Evolutionary conservation across 2,888 invertebrate genomes (phyloP), one percentile per base, ranked within the genome.

Genomic region (Girardia tigrina): DNA sequence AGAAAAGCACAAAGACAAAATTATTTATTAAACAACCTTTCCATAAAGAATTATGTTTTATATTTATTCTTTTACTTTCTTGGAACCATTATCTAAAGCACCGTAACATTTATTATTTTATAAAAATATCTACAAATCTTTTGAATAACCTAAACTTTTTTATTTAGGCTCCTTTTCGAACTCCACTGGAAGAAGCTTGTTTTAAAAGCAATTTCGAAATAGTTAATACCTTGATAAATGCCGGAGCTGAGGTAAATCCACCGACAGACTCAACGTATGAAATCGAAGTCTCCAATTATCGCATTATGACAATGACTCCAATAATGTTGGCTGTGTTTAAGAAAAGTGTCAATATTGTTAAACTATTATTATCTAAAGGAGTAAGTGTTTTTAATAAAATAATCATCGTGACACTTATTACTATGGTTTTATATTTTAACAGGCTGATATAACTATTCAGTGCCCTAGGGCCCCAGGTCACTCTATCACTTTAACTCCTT

Each of bases 141-240:
- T n/a, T n/a, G n/a, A n/a, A n/a, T n/a, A n/a, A n/a, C n/a, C n/a
- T n/a, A n/a, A n/a, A n/a, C n/a, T n/a, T 4, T 4, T 56, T 56
- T 12, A 56, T 20, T 12, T 56, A 56, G 56, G 56, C 56, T 20
- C 56, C 56, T 20, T 56, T 56, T 56, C 4, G 56, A 56, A 56
- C 56, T 12, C 56, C 56, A 56, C 56, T 56, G n/a, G 56, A 56
- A 56, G 56, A 56, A 16, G 56, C 56, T 8, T 56, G 56, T 56
- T 56, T 56, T 56, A 4, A 56, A 56, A 56, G 23, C 56, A 56
- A 56, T 56, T 56, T 12, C 2, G 56, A 56, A 2, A 56, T 56
- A 20, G 56, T 23, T 56, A 56, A n/a, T 56, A 12, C 23, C 23
- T 56, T 56, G 23, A 56, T 56, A 56, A 20, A 6, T 12, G n/a